phyloP scores from a whole-genome alignment of 1,140 invertebrate genomes.

The Drosophila fuyamai region DNA sequence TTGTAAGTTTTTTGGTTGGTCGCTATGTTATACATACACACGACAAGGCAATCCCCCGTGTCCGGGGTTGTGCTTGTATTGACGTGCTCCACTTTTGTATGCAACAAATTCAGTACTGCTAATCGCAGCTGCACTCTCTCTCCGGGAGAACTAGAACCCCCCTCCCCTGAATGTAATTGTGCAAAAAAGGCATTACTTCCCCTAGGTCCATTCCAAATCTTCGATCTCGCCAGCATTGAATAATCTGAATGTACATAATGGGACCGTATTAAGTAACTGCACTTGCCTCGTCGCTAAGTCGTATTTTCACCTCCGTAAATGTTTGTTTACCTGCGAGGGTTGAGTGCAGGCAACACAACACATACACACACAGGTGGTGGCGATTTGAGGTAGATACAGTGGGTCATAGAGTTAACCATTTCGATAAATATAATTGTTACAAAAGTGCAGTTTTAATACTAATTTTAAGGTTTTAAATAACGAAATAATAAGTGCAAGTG shows the following conservation, averaged over 20 bases:
- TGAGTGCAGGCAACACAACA: constrained; percentile 11
- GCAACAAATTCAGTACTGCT: constrained; percentile 60
- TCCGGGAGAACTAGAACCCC: not conserved
- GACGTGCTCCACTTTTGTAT: constrained; percentile 71
- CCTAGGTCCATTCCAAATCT: not conserved
- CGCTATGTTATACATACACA: constrained; percentile 74
- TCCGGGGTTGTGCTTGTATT: constrained; percentile 18
- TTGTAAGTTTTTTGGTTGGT: constrained; percentile 61
- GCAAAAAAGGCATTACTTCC: not conserved
- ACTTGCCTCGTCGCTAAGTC: not conserved
- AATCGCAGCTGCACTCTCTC: constrained; percentile 23
- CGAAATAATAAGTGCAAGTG: not conserved
- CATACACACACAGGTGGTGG: constrained; percentile 20
- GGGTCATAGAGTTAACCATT: not conserved
- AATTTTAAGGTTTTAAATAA: not conserved
- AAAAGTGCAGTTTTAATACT: not conserved
- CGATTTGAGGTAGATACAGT: constrained; percentile 21
- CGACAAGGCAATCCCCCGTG: constrained; percentile 15
- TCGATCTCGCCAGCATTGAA: constrained; percentile 8
- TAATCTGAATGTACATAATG: not conserved
- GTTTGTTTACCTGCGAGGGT: constrained; percentile 55
- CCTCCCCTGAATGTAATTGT: not conserved
- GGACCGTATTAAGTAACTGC: not conserved
- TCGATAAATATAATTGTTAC: not conserved
- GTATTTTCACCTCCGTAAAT: constrained; percentile 9